Conservation (phyloP, 2,888 invertebrate genomes). For the Drosophila macrothrix region DNA sequence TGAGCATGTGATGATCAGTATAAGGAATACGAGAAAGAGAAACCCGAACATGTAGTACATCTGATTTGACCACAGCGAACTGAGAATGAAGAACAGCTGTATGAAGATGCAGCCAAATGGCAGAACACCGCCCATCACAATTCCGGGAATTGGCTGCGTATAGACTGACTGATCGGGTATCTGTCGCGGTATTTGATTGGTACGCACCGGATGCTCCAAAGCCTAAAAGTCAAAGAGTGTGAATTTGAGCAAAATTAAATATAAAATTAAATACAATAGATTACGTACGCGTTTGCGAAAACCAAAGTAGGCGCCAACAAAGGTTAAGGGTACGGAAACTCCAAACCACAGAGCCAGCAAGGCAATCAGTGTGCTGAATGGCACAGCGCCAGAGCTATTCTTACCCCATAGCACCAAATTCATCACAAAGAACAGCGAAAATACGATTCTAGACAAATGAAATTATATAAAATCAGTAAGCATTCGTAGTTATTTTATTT, state of each 20-base stretch:
- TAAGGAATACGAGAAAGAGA: slow-evolving; percentile 98
- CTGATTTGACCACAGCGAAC: slow-evolving; percentile 98
- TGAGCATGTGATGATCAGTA: slow-evolving; percentile 98
- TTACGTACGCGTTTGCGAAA: slow-evolving; percentile 95
- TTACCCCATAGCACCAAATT: slow-evolving; percentile 98
- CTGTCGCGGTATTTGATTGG: slow-evolving; percentile 99
- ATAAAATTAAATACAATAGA: not conserved
- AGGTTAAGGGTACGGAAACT: slow-evolving; percentile 99
- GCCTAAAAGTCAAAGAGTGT: slow-evolving; percentile 86
- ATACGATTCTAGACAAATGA: slow-evolving; percentile 91
- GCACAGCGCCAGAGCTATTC: slow-evolving; percentile 97
- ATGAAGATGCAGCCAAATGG: slow-evolving; percentile 99
- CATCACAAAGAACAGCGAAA: slow-evolving; percentile 98
- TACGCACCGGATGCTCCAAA: slow-evolving; percentile 98
- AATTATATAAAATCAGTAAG: slow-evolving; percentile 14
- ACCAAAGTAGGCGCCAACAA: slow-evolving; percentile 99
- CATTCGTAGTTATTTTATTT: not conserved
- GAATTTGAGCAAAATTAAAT: too few species aligned
- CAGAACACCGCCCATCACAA: slow-evolving; percentile 98
- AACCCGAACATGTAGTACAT: slow-evolving; percentile 99
- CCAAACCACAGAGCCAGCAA: slow-evolving; percentile 98
- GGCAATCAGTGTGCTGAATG: slow-evolving; percentile 97
- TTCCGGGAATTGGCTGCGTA: slow-evolving; percentile 97
- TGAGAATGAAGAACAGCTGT: slow-evolving; percentile 99
- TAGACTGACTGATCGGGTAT: slow-evolving; percentile 99